Conservation (phyloP, 1,140 invertebrate genomes). For the Lasaia peninsularis region DNA sequence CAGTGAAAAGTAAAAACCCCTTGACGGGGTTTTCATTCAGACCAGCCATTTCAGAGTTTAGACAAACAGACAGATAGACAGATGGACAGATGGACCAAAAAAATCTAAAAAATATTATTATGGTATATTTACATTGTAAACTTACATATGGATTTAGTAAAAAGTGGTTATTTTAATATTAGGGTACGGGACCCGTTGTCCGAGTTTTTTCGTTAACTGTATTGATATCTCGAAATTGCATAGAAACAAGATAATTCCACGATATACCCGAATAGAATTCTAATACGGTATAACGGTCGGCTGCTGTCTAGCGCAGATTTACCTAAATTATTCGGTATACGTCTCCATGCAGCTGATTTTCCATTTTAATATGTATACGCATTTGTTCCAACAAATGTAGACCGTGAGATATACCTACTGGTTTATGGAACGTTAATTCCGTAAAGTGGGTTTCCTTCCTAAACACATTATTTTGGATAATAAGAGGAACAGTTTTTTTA, state of each 20-base stretch:
- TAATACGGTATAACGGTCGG: conserved; percentile 62
- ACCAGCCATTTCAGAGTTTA: no score
- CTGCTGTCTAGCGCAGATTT: conserved; percentile 59
- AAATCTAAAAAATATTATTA: no score
- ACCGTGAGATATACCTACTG: conserved; percentile 32
- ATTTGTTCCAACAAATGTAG: conserved; percentile 30
- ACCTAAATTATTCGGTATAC: conserved; percentile 69
- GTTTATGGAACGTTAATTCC: not conserved
- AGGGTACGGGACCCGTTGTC: no score
- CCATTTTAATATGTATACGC: conserved; percentile 20
- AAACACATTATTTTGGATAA: no score
- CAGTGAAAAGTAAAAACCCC: no score
- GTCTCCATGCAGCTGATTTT: conserved; percentile 27
- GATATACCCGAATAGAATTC: conserved; percentile 45
- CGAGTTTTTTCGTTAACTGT: conserved; percentile 38
- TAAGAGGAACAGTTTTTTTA: no score
- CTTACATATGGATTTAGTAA: no score
- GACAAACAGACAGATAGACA: no score
- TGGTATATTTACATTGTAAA: no score
- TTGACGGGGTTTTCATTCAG: no score
- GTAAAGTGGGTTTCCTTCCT: not conserved
- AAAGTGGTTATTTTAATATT: no score
- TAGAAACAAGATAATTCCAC: conserved; percentile 63
- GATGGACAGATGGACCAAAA: no score
- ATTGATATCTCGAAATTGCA: conserved; percentile 51